Conservation (phyloP, 1,140 invertebrate species). For the Tribolium castaneum region DNA sequence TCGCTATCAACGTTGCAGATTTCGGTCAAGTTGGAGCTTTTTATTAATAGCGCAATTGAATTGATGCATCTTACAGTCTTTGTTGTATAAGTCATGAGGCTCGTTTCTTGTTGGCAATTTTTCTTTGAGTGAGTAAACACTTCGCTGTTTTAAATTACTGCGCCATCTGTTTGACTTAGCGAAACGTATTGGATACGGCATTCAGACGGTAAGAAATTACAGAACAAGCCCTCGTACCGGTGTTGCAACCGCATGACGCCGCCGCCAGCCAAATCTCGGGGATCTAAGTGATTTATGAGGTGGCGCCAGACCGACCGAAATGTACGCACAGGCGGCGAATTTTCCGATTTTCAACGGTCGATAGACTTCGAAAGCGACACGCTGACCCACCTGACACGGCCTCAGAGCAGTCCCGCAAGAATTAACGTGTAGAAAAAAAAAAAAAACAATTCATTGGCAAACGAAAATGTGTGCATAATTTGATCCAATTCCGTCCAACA, state of each 20-base stretch:
- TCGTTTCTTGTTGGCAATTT: conserved; percentile 2
- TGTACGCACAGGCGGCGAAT: neutral
- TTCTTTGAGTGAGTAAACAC: neutral
- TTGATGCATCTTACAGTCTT: too few relatives aligned
- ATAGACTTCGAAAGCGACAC: too few relatives aligned
- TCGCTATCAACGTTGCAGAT: neutral
- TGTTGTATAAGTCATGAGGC: neutral
- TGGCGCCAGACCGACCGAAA: conserved; percentile 8
- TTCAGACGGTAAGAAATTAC: conserved; percentile 17
- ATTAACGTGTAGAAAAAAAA: too few relatives aligned
- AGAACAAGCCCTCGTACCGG: conserved; percentile 1
- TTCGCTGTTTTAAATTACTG: conserved; percentile 1
- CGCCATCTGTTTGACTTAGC: conserved; percentile 20
- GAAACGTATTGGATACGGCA: conserved; percentile 17
- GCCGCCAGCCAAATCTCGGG: conserved; percentile 21
- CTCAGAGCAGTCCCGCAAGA: too few relatives aligned
- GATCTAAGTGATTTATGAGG: conserved; percentile 22
- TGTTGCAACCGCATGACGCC: conserved; percentile 29
- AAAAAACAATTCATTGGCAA: too few relatives aligned
- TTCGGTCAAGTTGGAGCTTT: neutral
- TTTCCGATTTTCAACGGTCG: neutral
- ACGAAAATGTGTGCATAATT: too few relatives aligned
- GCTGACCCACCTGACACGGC: too few relatives aligned
- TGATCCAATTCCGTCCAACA: too few relatives aligned
- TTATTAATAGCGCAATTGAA: neutral